phyloP scores from a whole-genome alignment of 2,797 vertebrate species.

The Hoplostethus atlanticus region DNA sequence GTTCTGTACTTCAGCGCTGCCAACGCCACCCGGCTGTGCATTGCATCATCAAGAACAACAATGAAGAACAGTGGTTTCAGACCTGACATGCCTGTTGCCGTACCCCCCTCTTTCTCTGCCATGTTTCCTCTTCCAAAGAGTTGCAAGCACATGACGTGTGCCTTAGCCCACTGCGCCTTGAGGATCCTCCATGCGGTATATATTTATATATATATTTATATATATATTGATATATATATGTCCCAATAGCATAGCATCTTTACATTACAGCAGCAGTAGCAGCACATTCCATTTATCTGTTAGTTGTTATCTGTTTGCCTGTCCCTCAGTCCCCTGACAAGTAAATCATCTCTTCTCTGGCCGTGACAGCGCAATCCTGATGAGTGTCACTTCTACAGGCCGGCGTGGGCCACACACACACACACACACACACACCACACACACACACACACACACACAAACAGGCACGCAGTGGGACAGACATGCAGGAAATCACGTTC shows the following conservation, averaged over 20 bases:
- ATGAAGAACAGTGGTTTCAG: too few relatives aligned
- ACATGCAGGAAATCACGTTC: not conserved
- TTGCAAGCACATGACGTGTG: conserved; percentile 3
- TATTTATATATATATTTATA: not conserved
- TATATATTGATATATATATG: not conserved
- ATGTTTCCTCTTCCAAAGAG: too few relatives aligned
- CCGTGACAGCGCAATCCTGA: conserved; percentile 76
- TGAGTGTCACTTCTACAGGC: conserved; percentile 69
- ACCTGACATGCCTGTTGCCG: too few relatives aligned
- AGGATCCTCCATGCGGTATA: conserved; percentile 23
- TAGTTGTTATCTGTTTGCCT: conserved; percentile 61
- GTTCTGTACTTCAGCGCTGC: too few relatives aligned
- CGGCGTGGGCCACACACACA: conserved; percentile 62
- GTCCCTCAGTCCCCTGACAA: conserved; percentile 73
- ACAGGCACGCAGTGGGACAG: conserved; percentile 32
- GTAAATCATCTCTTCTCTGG: conserved; percentile 76
- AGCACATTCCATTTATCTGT: conserved; percentile 68
- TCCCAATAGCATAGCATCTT: conserved; percentile 50
- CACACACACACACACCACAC: conserved; percentile 2
- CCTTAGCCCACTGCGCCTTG: conserved; percentile 29
- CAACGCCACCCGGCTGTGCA: too few relatives aligned
- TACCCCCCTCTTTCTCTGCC: too few relatives aligned
- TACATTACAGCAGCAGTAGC: conserved; percentile 62
- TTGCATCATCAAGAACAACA: too few relatives aligned
- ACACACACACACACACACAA: conserved; percentile 24